Base-by-base conservation (phyloP, 1,140 invertebrate species). In the Papilio dardanus region DNA sequence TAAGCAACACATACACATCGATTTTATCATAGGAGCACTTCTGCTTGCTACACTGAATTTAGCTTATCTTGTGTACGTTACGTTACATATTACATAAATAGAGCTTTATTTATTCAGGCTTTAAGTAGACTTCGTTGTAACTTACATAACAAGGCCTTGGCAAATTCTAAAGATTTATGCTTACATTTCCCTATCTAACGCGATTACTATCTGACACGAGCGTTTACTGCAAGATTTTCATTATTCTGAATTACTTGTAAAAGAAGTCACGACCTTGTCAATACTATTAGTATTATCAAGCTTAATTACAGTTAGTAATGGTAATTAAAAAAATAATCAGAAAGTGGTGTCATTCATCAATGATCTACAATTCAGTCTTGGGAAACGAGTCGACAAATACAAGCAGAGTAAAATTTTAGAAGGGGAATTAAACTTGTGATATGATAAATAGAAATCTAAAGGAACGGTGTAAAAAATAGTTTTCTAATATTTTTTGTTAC, bases 81-180 rank as follows among this genome's bases (percentile, higher is more conserved):
- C 12, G 24, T 54, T 21, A 54, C 7, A 54, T 24, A 54, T 54
- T 21, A 54, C 7, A 54, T 12, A 54, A 54, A 54, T 24, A 68
- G n/a, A 37, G 33, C 65, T n/a, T 67, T 35, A 68, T 68, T 68
- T 68, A 68, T 68, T 37, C 33, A 35, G 66, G 33, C 66, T 68
- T 68, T 21, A 33, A 68, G 7, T 30, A 21, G 33, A 35, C 6
- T 35, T 37, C 31, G n/a, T 68, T 33, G 21, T 6, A 35, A 31
- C 31, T 68, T 68, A 35, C 33, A 68, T 68, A 35, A 68, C 66
- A 68, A 68, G 33, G 66, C 66, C 33, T 68, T 28, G 66, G 66
- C 66, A 21, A 68, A 37, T 68, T 68, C 19, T 35, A 33, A 35
- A 68, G 66, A 68, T 68, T 24, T 40, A 68, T 68, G 31, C 50